These are phyloP conservation scores for Anhinga rufa DNA, from an alignment of 2,113 vertebrate genomes.

Conservation along the genomic window DNA sequence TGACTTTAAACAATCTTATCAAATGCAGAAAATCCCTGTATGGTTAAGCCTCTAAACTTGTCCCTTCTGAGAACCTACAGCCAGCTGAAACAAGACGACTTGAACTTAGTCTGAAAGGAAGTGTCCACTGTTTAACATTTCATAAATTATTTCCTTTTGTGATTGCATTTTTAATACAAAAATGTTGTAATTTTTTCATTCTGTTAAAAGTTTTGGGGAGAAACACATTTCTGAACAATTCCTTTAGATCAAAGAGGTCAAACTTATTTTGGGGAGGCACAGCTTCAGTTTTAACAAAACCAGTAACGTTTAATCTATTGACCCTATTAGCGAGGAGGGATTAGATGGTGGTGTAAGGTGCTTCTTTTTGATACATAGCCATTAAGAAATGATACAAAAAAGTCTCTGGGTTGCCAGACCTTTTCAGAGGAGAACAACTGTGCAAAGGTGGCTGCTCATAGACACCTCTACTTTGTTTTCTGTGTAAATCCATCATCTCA, in stretches of 20 bases:
- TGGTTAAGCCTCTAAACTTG: neutral
- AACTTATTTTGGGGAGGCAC: neutral
- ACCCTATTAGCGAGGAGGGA: accelerated
- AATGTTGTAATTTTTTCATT: neutral
- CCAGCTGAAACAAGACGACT: neutral
- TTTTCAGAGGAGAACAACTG: neutral
- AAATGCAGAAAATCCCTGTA: neutral
- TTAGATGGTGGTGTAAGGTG: neutral
- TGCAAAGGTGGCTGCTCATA: neutral
- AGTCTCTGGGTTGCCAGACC: neutral
- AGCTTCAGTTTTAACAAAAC: neutral
- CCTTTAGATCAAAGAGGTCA: neutral
- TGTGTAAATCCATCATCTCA: neutral
- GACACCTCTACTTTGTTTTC: neutral
- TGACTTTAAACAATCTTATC: neutral
- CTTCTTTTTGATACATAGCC: neutral
- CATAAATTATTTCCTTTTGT: neutral
- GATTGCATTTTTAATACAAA: neutral
- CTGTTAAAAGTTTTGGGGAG: neutral
- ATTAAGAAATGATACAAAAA: neutral
- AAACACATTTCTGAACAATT: neutral
- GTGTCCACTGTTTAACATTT: neutral
- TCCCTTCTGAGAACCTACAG: neutral
- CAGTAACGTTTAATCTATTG: neutral
- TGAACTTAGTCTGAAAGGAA: neutral